Evolutionary conservation across 1,140 invertebrate species (phyloP), one percentile per base, ranked within the genome.

Genomic region (Drosophila fuyamai): DNA sequence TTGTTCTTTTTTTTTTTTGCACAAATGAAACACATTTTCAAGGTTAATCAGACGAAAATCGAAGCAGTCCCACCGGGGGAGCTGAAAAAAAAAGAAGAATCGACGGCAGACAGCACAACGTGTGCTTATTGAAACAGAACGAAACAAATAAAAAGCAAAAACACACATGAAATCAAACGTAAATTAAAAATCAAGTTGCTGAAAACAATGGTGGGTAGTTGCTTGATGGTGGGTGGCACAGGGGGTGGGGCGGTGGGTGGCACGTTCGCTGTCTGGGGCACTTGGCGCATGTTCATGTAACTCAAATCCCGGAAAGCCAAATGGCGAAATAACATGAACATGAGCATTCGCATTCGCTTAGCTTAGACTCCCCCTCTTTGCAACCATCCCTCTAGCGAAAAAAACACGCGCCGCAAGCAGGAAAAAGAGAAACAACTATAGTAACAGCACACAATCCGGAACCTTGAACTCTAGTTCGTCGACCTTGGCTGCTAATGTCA

Each of bases 391-490:
- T 5, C 53, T 32, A 9, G 4, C 36, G n/a, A 14, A 16, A 66
- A 54, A 59, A 70, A 81, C 78, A 75, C 79, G 82, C 82, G 79
- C 74, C 70, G 61, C 12, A 14, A 51, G 48, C 48, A 51, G 44
- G 59, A 65, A 56, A 47, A 47, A 76, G 46, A 67, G 66, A 54
- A 67, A 61, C 53, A 63, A 77, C 14, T 27, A n/a, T 43, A 48
- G 40, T 16, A 56, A 46, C 18, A 27, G 40, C 27, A 58, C 38
- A 61, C 41, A 79, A 38, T 56, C 35, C 61, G 60, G 81, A 77
- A 90, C 90, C 90, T 92, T 92, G 90, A 92, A 92, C 90, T 92
- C 96, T 79, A 96, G 96, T 93, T 96, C 96, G 76, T 95, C 95
- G 66, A 96, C 95, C 92, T 92, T 92, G 90, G 82, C 61, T 65